phyloP scores from a whole-genome alignment of 2,888 invertebrate genomes.

The Sericinus montela region DNA sequence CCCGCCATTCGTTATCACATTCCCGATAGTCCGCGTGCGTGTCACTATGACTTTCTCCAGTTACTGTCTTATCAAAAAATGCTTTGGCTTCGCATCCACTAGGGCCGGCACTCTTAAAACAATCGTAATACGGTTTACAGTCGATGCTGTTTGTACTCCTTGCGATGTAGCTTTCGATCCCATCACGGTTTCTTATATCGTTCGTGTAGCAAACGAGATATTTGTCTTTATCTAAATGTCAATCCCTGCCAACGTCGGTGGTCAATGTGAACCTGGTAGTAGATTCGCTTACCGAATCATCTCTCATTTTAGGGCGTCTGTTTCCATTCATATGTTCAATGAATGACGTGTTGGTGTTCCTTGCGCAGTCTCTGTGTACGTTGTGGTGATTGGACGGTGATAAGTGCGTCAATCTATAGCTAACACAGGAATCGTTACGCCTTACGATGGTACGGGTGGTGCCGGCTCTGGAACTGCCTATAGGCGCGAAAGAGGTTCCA shows the following conservation, averaged over 20 bases:
- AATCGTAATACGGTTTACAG: constrained; percentile 70
- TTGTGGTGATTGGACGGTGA: constrained; percentile 70
- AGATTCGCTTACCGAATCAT: constrained; percentile 67
- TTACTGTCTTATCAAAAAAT: constrained; percentile 22
- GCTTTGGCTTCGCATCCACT: constrained; percentile 27
- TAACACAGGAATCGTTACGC: constrained; percentile 69
- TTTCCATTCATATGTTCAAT: constrained; percentile 70
- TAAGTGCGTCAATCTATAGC: constrained; percentile 65
- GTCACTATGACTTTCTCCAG: constrained; percentile 59
- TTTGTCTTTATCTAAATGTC: constrained; percentile 51
- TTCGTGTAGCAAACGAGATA: constrained; percentile 39
- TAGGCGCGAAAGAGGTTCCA: constrained; percentile 65
- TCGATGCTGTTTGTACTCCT: constrained; percentile 66
- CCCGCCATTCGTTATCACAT: constrained; percentile 41
- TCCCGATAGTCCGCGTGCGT: constrained; percentile 58
- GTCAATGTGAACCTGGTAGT: constrained; percentile 62
- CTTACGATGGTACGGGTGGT: constrained; percentile 65
- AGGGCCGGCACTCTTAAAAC: constrained; percentile 48
- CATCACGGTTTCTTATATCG: constrained; percentile 42
- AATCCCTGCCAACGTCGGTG: constrained; percentile 62
- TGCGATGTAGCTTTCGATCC: constrained; percentile 52
- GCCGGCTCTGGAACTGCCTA: constrained; percentile 65
- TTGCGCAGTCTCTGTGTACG: constrained; percentile 57
- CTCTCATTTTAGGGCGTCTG: constrained; percentile 51
- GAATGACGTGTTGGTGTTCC: constrained; percentile 71